Evolutionary conservation across 2,888 invertebrate genomes (phyloP), one percentile per base, ranked within the genome.

Genomic region (Melanostoma scalare): DNA sequence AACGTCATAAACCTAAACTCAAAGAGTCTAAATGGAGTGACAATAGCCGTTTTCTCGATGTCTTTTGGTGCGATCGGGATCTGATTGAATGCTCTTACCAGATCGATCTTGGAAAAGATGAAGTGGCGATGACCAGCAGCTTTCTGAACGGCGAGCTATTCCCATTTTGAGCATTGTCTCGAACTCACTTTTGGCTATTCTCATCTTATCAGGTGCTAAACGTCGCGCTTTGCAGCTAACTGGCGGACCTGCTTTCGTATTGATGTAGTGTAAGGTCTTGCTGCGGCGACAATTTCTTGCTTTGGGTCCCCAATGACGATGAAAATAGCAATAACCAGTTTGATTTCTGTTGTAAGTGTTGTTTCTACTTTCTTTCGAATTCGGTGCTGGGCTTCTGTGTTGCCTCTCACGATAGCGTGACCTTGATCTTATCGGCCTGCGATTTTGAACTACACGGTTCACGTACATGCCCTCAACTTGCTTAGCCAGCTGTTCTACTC

Each of bases 71-170:
- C n/a, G n/a, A n/a, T n/a, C n/a, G n/a, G n/a, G n/a, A n/a, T n/a
- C n/a, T 20, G 20, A 20, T 1, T 20, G 20, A 20, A 20, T 20
- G 20, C 20, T 20, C 20, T 20, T 20, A 20, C 20, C 20, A 52
- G 52, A 52, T 52, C 52, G 30, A 52, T 31, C 31, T 30, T 52
- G 33, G 52, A 52, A 52, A 52, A 52, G 33, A 6, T 63, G 63
- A 35, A 63, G 63, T 50, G 63, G 35, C 5, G 61, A 35, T 46
- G 44, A 61, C 61, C 46, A 61, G 10, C 61, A 61, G 10, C 61
- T 61, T 48, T 61, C 8, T 1, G 46, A 46, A 6, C 38, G 63
- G 33, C 50, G 36, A 48, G 48, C 50, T 48, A 46, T 63, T 38
- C 20, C 20, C 20, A 20, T 20, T 20, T 20, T 20, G 20, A 20